These are phyloP conservation scores for Brachyhypopomus gauderio DNA, from an alignment of 2,113 vertebrate genomes.

Conservation along the genomic window DNA sequence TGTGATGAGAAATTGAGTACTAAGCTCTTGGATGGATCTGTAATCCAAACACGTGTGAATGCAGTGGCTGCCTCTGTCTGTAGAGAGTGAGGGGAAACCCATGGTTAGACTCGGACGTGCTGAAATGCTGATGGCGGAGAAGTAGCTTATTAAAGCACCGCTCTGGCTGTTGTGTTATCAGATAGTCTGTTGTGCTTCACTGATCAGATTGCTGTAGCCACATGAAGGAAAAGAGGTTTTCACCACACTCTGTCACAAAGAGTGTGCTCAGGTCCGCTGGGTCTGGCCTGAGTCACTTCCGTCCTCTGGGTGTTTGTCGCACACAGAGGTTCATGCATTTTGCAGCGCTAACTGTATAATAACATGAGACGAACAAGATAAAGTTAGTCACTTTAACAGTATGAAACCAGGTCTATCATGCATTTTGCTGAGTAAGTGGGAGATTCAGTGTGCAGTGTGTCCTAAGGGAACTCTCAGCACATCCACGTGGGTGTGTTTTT, in stretches of 20 bases:
- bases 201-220: constrained; percentile 23
- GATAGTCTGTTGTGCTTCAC: constrained; percentile 23
- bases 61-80: constrained; percentile 54
- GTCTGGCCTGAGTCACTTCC: too few relatives aligned
- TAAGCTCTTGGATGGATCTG: constrained; percentile 57
- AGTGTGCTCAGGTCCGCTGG: background rate
- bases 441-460: background rate
- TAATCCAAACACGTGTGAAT: constrained; percentile 66
- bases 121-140: constrained; percentile 61
- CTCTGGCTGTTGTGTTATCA: constrained; percentile 23
- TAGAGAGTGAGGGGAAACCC: constrained; percentile 18
- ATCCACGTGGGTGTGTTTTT: background rate
- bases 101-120: constrained; percentile 50
- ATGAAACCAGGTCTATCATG: background rate
- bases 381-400: background rate
- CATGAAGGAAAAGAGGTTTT: background rate
- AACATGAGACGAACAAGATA: background rate
- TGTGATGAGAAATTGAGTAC: constrained; percentile 52
- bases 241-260: background rate
- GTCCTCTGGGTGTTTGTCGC: background rate
- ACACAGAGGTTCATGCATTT: background rate
- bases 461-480: background rate
- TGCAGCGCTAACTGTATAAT: too few relatives aligned
- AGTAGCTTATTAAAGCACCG: constrained; percentile 51
- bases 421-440: background rate